Conservation (phyloP, 2,113 vertebrate species). For the Apteryx mantelli region DNA sequence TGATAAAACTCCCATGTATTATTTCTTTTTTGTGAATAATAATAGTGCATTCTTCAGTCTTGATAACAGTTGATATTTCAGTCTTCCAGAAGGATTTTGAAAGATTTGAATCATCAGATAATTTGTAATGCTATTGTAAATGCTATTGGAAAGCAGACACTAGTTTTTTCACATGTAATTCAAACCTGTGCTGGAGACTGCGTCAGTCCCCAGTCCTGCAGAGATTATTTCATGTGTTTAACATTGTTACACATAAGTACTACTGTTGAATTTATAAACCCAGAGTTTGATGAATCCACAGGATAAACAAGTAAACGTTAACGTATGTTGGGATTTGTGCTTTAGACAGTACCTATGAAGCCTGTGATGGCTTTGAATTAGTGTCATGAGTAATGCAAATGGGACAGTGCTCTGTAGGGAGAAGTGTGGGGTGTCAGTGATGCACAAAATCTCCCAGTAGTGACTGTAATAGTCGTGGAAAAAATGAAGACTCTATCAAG, state of each 20-base stretch:
- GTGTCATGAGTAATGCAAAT: not conserved
- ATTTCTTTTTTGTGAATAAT: constrained; percentile 33
- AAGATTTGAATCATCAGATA: constrained; percentile 23
- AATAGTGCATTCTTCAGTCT: not conserved
- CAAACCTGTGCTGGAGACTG: not conserved
- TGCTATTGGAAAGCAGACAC: not conserved
- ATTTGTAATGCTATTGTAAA: not conserved
- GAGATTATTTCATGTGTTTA: not conserved
- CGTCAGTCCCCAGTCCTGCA: not conserved
- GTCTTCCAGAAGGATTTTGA: constrained; percentile 21
- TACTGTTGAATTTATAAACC: not conserved
- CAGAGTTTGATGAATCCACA: not conserved
- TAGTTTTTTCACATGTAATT: not conserved
- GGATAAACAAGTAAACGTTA: not conserved
- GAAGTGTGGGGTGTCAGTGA: not conserved
- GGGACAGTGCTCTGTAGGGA: not conserved
- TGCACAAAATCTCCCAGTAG: not conserved
- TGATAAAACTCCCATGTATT: constrained; percentile 43
- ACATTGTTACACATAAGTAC: not conserved
- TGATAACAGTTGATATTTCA: constrained; percentile 25
- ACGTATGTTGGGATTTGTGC: not conserved
- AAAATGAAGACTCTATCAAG: not conserved
- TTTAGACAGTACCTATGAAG: not conserved
- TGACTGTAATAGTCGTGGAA: not conserved
- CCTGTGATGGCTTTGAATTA: not conserved